Conservation (phyloP, 2,113 vertebrate genomes). For the Tenebrosternarchus preto region DNA sequence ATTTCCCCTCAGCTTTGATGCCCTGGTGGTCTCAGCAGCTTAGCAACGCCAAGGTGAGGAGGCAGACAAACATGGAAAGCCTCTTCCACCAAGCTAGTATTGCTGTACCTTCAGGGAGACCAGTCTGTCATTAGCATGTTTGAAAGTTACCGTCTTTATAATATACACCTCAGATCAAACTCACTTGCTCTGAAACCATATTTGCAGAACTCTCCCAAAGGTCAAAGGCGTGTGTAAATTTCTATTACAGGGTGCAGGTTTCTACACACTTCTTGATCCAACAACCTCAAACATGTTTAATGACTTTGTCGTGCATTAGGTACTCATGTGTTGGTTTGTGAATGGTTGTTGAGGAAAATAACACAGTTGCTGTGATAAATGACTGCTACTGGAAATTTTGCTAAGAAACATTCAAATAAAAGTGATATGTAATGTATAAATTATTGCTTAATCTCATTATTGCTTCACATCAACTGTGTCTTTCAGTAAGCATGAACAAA, state of each 20-base stretch:
- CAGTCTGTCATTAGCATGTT: neutral
- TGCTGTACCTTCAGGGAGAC: neutral
- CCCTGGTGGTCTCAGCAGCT: constrained; percentile 29
- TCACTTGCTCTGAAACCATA: constrained; percentile 27
- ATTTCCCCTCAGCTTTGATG: constrained; percentile 38
- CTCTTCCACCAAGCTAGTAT: neutral
- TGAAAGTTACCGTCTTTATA: neutral
- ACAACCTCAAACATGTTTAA: constrained; percentile 31
- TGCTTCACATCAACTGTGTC: neutral
- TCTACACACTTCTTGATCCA: constrained; percentile 14
- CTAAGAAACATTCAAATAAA: neutral
- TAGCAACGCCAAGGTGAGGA: constrained; percentile 37
- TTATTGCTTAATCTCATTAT: no score
- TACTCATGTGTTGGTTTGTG: constrained; percentile 27
- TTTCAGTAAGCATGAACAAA: neutral
- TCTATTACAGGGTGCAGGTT: constrained; percentile 41
- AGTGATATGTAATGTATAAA: no score
- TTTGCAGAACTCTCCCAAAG: constrained; percentile 16
- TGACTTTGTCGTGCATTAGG: constrained; percentile 24
- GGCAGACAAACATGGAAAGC: constrained; percentile 36
- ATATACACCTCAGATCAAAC: constrained; percentile 14
- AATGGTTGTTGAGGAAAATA: constrained; percentile 36
- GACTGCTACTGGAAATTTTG: neutral
- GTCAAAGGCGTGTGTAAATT: constrained; percentile 14
- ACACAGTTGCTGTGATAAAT: neutral